Evolutionary conservation across 2,113 vertebrate species (phyloP), one percentile per base, ranked within the genome.

Genomic region (Cheirogaleus medius): DNA sequence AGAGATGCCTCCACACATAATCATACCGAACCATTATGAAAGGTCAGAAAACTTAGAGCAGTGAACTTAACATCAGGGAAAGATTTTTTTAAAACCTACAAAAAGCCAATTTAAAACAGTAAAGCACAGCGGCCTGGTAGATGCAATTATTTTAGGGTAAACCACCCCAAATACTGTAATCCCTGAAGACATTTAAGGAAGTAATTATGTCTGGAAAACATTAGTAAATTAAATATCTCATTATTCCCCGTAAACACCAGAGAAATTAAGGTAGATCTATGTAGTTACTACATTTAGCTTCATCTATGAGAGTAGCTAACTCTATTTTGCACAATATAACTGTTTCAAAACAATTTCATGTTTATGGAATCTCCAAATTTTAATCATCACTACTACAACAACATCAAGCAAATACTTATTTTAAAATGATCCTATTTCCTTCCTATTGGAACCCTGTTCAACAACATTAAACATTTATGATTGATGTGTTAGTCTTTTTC

Each of bases 261-360:
- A 32, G 12, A 47, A 92, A 78, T 77, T 66, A 56, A 90, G 39
- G 7, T 27, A 85, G 63, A 63, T n/a, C 87, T 15, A 68, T 80
- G n/a, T 8, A 60, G 34, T 12, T 37, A 78, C 34, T 84, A 2
- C 71, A 52, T 86, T 76, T 49, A 93, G 56, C 29, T 94, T 91
- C 54, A 90, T 60, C 47, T 91, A 25, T 49, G 8, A 88, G 14
- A 95, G 13, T 17, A 94, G 47, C 2, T 73, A 49, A 81, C 23
- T 84, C n/a, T 97, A 86, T 93, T 88, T 82, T 83, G 17, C 83
- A 77, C 23, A 97, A 77, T 14, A 37, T 66, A 87, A 54, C 37
- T 83, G n/a, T 94, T 89, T 92, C 60, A 91, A 95, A 96, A 94
- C 49, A 97, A 91, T 86, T 90, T 39, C 71, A n/a, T 74, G 23